These are phyloP conservation scores for Struthidea cinerea DNA, from an alignment of 2,113 vertebrate genomes.

Conservation along the genomic window DNA sequence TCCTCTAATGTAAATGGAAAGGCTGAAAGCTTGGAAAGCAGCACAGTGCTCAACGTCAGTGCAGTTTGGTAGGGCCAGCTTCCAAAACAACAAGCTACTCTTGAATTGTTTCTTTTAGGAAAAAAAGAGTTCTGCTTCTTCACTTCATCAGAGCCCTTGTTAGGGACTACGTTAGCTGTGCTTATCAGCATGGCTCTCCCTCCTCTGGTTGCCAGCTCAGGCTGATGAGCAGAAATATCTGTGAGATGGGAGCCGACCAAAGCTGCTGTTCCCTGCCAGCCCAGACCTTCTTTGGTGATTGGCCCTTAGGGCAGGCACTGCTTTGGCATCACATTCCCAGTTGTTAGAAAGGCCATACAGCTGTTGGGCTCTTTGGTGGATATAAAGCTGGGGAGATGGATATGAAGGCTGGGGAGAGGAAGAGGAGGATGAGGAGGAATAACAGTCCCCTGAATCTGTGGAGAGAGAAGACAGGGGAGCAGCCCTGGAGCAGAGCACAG, in stretches of 20 bases:
- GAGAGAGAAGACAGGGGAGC: not conserved
- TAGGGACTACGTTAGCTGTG: rapidly evolving
- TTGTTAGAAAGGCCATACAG: not conserved
- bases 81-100: not conserved
- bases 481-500: not conserved
- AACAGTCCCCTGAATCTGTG: not conserved
- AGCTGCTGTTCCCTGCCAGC: not conserved
- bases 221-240: not conserved
- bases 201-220: not conserved
- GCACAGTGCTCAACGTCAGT: not conserved
- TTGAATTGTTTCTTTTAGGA: not conserved
- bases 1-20: not conserved
- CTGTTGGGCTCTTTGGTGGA: not conserved
- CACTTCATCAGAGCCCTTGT: not conserved
- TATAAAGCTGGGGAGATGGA: not conserved
- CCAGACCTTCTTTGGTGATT: not conserved
- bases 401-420: not conserved
- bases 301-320: not conserved
- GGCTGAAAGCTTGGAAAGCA: not conserved
- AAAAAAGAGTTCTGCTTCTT: not conserved
- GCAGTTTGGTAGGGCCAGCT: not conserved
- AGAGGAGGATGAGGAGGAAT: not conserved
- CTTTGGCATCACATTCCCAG: not conserved
- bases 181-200: not conserved
- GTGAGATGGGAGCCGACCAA: not conserved